These are phyloP conservation scores for Alloscopus bannaensis DNA, from an alignment of 2,888 invertebrate genomes.

Conservation along the genomic window DNA sequence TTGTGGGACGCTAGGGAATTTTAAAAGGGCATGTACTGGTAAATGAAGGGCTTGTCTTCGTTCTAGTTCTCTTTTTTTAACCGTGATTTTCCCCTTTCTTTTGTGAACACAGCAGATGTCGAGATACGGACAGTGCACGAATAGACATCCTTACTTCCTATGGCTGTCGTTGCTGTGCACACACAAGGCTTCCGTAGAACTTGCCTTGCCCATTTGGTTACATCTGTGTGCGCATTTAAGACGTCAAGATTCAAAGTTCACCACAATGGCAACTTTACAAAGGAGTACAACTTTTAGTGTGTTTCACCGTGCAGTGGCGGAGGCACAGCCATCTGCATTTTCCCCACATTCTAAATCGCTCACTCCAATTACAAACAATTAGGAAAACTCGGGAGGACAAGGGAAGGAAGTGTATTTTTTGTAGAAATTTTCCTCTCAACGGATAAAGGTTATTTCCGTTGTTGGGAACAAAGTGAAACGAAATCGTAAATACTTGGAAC, in stretches of 20 bases:
- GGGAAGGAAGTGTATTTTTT: conserved; percentile 1
- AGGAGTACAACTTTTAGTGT: no score
- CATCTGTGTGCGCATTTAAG: conserved; percentile 32
- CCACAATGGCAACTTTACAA: conserved; percentile 6
- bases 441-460: conserved; percentile 35
- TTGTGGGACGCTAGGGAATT: no score
- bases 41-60: neutral
- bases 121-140: conserved; percentile 11
- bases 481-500: no score
- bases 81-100: conserved; percentile 29
- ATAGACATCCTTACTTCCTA: neutral
- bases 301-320: no score
- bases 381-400: conserved; percentile 18
- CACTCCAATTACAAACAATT: conserved; percentile 45
- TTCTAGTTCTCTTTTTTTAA: neutral
- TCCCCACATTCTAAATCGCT: conserved; percentile 23
- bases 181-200: no score
- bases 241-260: neutral
- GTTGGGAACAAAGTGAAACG: no score
- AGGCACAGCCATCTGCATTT: conserved; percentile 27
- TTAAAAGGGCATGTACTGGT: no score
- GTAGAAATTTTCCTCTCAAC: neutral
- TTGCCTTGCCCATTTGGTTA: conserved; percentile 33
- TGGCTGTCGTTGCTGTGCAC: neutral
- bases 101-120: conserved; percentile 52